Evolutionary conservation across 30 jellyfish, hydroid and myxozoan genomes (phyloP), one percentile per base, ranked within the genome.

Genomic region (Catostylus mosaicus): DNA sequence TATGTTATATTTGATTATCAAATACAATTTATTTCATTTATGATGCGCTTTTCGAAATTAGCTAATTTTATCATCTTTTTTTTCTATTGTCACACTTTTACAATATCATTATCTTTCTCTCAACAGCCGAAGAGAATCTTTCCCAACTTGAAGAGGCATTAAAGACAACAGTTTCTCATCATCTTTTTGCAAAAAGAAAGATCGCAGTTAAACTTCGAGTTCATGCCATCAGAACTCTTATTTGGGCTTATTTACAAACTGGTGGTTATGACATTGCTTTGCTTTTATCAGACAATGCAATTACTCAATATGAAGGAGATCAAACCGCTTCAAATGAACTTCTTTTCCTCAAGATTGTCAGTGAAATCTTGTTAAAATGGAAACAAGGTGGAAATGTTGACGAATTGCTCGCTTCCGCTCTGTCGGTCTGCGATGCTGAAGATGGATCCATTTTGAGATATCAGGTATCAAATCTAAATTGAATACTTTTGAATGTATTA

Each of bases 251-350:
- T 31, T n/a, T 82, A 30, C 72, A 69, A 34, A 61, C 36, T 16
- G 92, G 92, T 11, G 51, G 19, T 1, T 82, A 35, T 26, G 72
- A 68, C 22, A 38, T 51, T 40, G 92, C 92, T 1, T 33, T 70
- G 80, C 63, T 82, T 61, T 35, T 82, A 7, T 52, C 80, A 19
- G 92, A 82, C 43, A 69, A 82, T 43, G 92, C 92, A 27, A 34
- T 70, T 75, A 29, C 86, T 0, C 80, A 82, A 66, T 82, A 82
- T 36, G 86, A 82, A 30, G 86, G 46, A 22, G 52, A 70, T 18
- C 73, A 72, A 27, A 45, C 65, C 20, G 51, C 52, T 24, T 54
- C 48, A 10, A 40, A 43, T 23, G 85, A 82, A 2, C 85, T 82
- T 14, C 57, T 43, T 1, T 82, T 10, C 51, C 32, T 82, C 50